Evolutionary conservation across 2,797 vertebrate species (phyloP).

Genomic region (Nasua narica): DNA sequence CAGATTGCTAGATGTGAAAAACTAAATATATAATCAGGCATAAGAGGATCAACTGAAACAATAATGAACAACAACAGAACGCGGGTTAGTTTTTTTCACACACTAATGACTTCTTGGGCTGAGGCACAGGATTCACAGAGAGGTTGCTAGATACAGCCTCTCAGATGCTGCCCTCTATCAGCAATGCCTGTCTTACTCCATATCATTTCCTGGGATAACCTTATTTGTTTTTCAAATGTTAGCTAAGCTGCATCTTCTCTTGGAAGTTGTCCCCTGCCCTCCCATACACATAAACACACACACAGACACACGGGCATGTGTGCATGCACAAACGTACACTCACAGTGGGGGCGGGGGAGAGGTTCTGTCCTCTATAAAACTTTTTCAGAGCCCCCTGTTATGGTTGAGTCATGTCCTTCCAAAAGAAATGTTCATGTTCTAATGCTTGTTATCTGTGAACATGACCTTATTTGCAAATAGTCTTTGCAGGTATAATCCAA

Average conservation of each 20-base stretch:
- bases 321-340: not conserved
- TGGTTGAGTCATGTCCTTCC: not conserved
- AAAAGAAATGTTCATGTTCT: not conserved
- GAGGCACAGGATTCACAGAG: not conserved
- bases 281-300: not conserved
- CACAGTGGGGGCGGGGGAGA: not conserved
- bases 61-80: not conserved
- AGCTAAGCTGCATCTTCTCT: not conserved
- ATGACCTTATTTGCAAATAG: not conserved
- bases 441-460: not conserved
- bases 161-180: not conserved
- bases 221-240: not conserved
- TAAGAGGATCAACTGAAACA: not conserved
- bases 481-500: not conserved
- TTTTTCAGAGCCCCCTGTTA: not conserved
- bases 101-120: not conserved
- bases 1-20: not conserved
- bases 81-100: not conserved
- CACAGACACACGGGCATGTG: not conserved
- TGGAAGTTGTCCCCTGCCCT: not conserved
- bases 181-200: not conserved
- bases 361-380: not conserved
- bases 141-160: not conserved
- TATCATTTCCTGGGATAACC: not conserved
- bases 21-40: not conserved